Base-by-base conservation (phyloP, 2,113 vertebrate species). In the Microcebus murinus region DNA sequence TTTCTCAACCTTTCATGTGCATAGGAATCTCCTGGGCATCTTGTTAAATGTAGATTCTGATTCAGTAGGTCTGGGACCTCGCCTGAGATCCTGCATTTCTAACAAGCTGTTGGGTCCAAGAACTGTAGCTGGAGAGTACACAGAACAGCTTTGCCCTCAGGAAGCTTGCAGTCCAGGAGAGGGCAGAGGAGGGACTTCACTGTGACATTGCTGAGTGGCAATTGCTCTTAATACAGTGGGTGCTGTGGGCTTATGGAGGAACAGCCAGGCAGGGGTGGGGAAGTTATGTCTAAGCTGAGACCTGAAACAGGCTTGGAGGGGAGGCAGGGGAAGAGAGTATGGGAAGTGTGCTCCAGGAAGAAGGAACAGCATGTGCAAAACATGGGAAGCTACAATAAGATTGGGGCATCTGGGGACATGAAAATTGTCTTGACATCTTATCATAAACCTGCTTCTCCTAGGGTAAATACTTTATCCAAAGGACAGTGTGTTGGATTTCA, bases 191-290 rank as follows among this genome's bases (percentile, higher is more conserved):
- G 70, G 61, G 39, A 25, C 27, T 59, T 59, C 55, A 34, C 20
- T 2, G 0, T 13, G 80, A 13, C 42, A 39, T 1, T 63, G 50
- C 21, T 55, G 34, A 50, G 45, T 17, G 29, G 36, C 50, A 20
- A 0, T 1, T 27, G 8, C 29, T 71, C 23, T 27, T 36, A 13
- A 13, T 25, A 4, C 3, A 21, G 42, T 0, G 1, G 45, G 42
- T 80, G 21, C 13, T 34, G 31, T 21, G 25, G 42, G 74, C 11
- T 86, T 70, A 12, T 8, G 27, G 89, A 48, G 31, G 81, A 31
- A 4, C 45, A 83, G 14, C 8, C n/a, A 70, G n/a, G 42, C 20
- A 31, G 57, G 6, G 6, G 25, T 29, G 57, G 8, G 57, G 29
- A 59, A 10, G 2, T 76, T 42, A 23, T 23, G 1, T 34, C 3